Evolutionary conservation across 2,797 vertebrate species (phyloP), one percentile per base, ranked within the genome.

Genomic region (Kryptopterus vitreolus): DNA sequence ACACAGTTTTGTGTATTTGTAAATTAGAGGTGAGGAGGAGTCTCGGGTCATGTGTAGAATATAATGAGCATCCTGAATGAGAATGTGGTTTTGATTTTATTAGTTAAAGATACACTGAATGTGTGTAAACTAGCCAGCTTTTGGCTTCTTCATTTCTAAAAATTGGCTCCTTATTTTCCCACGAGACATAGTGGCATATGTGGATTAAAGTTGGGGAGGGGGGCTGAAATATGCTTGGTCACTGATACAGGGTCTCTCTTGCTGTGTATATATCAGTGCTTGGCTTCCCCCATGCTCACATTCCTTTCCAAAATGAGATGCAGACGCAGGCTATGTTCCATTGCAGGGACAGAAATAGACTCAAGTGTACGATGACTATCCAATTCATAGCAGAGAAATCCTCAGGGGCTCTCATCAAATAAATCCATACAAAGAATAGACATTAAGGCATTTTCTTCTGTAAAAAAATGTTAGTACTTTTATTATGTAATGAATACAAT

Each of bases 231-330:
- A 88, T 92, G 90, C 91, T 89, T 78, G 88, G 87, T 93, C 91
- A 92, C 26, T 84, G 85, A 87, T 90, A 87, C 83, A 82, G 78
- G 63, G 65, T 66, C 83, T 75, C 85, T 87, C 81, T 80, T 70
- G 73, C 86, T 85, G 75, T 87, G 87, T 89, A 88, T 89, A 92
- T 85, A 92, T 88, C 91, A 91, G 91, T 85, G 89, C 88, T 79
- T 88, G 86, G 86, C 90, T 89, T 53, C 88, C 87, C 88, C 87
- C 87, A 86, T 85, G 78, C 85, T 85, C 79, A 68, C 90, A 95
- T 95, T 93, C 93, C 92, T 92, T 93, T 95, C 93, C 91, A 95
- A 94, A 94, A 92, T 90, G 89, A 94, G 93, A 81, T 52, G 77
- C 89, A 78, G 84, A 88, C 82, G 76, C 90, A 92, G 78, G 84